These are phyloP conservation scores for Engraulis encrasicolus DNA, from an alignment of 2,113 vertebrate species.

Conservation along the genomic window DNA sequence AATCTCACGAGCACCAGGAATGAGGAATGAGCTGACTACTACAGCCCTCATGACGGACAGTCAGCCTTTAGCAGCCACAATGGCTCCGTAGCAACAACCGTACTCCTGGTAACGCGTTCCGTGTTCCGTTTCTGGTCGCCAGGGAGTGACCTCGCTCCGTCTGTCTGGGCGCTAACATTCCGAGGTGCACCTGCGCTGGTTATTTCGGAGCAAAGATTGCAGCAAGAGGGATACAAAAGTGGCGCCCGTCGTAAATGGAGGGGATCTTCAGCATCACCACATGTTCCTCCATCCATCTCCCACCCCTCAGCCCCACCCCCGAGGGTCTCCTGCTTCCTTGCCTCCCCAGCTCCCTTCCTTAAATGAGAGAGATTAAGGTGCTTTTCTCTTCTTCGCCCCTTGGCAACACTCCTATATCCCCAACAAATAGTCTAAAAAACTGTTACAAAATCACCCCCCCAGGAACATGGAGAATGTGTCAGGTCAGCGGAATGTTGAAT, in stretches of 20 bases:
- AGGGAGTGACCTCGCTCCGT: not conserved
- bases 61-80: not conserved
- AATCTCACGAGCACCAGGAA: not conserved
- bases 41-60: not conserved
- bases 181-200: not conserved
- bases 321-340: no score
- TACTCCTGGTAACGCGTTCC: not conserved
- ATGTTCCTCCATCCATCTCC: constrained; percentile 34
- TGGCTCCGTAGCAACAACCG: not conserved
- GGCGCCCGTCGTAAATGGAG: constrained; percentile 47
- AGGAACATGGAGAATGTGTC: constrained; percentile 53
- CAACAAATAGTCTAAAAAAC: no score
- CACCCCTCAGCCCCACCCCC: not conserved
- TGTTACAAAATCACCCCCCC: no score
- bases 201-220: constrained; percentile 46
- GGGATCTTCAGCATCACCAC: constrained; percentile 57
- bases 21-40: not conserved
- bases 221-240: constrained; percentile 41
- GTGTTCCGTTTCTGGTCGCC: constrained; percentile 36
- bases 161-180: not conserved
- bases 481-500: constrained; percentile 29
- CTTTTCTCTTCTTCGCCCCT: constrained; percentile 41
- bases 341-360: constrained; percentile 43
- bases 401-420: constrained; percentile 45
- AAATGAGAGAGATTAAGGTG: constrained; percentile 47